phyloP scores from a whole-genome alignment of 2,797 vertebrate genomes.

The Hylomyscus alleni region DNA sequence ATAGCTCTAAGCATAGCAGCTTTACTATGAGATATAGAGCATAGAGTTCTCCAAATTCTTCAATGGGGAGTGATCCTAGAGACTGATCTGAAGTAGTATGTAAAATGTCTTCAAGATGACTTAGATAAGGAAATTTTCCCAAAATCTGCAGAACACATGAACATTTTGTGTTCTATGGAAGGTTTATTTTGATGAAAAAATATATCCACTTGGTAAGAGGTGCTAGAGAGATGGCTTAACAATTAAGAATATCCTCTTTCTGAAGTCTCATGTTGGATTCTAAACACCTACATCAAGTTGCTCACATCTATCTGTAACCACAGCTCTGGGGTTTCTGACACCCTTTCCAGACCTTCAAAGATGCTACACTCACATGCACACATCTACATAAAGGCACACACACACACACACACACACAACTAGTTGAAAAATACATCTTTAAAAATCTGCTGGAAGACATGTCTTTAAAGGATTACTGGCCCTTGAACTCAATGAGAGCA shows the following conservation, averaged over 20 bases:
- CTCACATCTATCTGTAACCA: neutral
- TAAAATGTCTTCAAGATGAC: slow-evolving; percentile 7
- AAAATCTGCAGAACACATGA: slow-evolving; percentile 8
- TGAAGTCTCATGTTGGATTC: too few species aligned
- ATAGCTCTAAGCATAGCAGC: neutral
- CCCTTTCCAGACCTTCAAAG: neutral
- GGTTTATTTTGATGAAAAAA: slow-evolving; percentile 8
- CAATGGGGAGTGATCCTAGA: neutral
- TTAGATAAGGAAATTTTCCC: slow-evolving; percentile 29
- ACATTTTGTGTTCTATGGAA: slow-evolving; percentile 8
- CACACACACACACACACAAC: neutral
- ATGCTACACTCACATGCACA: neutral
- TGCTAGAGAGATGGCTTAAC: neutral
- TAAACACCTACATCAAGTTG: neutral
- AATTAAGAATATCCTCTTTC: neutral
- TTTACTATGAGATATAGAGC: neutral
- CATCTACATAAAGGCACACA: neutral
- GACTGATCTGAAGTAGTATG: neutral
- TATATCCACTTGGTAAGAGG: neutral
- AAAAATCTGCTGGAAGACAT: slow-evolving; percentile 17
- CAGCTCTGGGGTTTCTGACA: neutral
- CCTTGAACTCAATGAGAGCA: slow-evolving; percentile 33
- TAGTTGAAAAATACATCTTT: neutral
- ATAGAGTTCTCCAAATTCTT: neutral
- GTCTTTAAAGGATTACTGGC: slow-evolving; percentile 4